Evolutionary conservation across 2,113 vertebrate genomes (phyloP), one percentile per base, ranked within the genome.

Genomic region (Toxotes jaculatrix): DNA sequence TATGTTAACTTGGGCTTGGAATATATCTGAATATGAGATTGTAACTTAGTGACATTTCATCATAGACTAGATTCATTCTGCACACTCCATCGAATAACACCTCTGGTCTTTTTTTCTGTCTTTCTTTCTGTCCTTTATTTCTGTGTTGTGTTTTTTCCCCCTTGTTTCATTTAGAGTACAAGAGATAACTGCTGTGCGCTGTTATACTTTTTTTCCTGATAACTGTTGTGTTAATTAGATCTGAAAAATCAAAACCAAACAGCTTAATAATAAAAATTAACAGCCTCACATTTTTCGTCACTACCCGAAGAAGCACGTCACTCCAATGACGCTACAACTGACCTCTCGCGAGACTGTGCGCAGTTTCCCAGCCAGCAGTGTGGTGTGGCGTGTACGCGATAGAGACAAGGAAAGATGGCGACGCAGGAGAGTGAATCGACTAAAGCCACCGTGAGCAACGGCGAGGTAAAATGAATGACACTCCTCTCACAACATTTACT

Each of bases 361-460:
- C 34, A 34, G 74, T 84, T 91, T 89, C 67, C 85, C 75, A 82
- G 77, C 65, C 75, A 88, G 86, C 85, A 86, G 90, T 88, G 91
- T 90, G 79, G 55, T 80, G 13, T 45, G 38, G 70, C 47, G 88
- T 89, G 92, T 90, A 93, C 87, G 92, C 79, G 92, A 94, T 74
- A 93, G 93, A 94, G 95, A 94, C 92, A 85, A 91, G 91, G 91
- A 93, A 93, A 96, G 95, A 96, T 96, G 95, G 95, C 95, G 95
- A 93, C 94, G 89, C 94, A 94, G 95, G 95, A 93, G 93, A 93
- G 86, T 72, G 90, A 93, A 86, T 91, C 88, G 63, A 47, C 91
- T 40, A 92, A 93, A 86, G 82, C 86, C 21, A 74, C 82, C 85
- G 90, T 88, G 62, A 94, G 92, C 93, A 96, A 95, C 90, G 95